Base-by-base conservation (phyloP, 2,797 vertebrate genomes). In the Coregonus suidteri region DNA sequence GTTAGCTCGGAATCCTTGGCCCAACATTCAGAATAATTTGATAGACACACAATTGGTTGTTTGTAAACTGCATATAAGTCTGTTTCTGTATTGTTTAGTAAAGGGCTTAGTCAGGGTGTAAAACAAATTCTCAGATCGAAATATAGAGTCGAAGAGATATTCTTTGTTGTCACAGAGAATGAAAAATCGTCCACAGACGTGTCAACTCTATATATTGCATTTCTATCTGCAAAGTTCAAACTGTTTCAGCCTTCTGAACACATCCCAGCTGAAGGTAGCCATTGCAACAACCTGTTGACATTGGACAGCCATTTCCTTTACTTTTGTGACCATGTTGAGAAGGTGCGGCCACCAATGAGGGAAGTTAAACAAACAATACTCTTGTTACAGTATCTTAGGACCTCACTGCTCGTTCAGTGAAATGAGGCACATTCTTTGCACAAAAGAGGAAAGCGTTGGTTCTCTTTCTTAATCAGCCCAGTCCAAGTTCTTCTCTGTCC, bases 21-120 rank as follows among this genome's bases (percentile, higher is more conserved):
- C 56, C 16, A 59, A 59, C 16, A 59, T 6, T 20, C 56, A 18
- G n/a, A 59, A 59, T 5, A 59, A 5, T 56, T 15, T 56, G 4
- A 5, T 67, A 85, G 69, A 75, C 75, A 62, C 16, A 59, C 56
- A 20, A 20, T 18, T 62, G 56, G 56, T 62, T 7, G 56, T 62
- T 62, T 62, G 6, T 62, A 20, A 62, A 62, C 6, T 7, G 15
- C n/a, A 59, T n/a, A 59, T 6, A n/a, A 20, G 56, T 18, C 53
- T 18, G 4, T 56, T 56, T 56, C 53, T 56, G 53, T 16, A 56
- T 56, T 56, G 53, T 1, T 5, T 56, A 54, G 16, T 18, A 4
- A 16, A 4, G 16, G 16, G 4, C 14, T 4, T 54, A 56, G 9
- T 56, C 15, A 5, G 16, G 18, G 18, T 1, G 4, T 16, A 56